Evolutionary conservation across 2,113 vertebrate genomes (phyloP).

Genomic region (Climacteris rufus): DNA sequence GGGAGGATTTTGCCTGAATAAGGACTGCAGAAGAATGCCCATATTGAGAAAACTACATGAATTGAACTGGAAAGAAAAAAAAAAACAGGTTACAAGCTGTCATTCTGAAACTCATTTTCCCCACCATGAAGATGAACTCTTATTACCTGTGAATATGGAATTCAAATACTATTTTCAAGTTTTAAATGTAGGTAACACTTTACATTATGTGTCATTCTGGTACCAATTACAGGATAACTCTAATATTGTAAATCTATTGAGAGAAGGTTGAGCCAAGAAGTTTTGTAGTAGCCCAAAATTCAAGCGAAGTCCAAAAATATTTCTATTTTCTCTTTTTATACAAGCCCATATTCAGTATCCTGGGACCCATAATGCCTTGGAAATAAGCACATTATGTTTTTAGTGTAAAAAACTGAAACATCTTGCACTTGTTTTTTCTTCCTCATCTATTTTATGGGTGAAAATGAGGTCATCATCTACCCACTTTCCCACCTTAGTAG

Average conservation of each 20-base stretch:
- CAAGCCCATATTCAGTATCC: background rate
- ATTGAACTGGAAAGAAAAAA: background rate
- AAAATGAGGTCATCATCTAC: background rate
- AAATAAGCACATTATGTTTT: background rate
- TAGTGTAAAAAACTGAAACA: background rate
- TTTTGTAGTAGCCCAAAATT: background rate
- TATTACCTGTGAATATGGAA: constrained; percentile 69
- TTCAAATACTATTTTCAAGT: constrained; percentile 74
- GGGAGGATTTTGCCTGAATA: background rate
- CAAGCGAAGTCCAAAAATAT: background rate
- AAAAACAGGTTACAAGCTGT: constrained; percentile 37
- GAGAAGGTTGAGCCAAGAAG: constrained; percentile 6
- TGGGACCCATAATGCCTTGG: background rate
- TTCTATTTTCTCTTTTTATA: background rate
- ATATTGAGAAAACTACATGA: background rate
- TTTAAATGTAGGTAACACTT: constrained; percentile 71
- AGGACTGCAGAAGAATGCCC: background rate
- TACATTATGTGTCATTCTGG: constrained; percentile 64
- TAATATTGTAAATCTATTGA: constrained; percentile 25
- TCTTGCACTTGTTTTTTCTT: background rate
- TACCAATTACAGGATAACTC: constrained; percentile 59
- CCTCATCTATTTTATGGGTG: background rate
- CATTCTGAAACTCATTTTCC: constrained; percentile 67
- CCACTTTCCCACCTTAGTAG: background rate
- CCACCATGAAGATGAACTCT: constrained; percentile 62